phyloP scores from a whole-genome alignment of 2,797 vertebrate genomes.

The Semotilus atromaculatus region DNA sequence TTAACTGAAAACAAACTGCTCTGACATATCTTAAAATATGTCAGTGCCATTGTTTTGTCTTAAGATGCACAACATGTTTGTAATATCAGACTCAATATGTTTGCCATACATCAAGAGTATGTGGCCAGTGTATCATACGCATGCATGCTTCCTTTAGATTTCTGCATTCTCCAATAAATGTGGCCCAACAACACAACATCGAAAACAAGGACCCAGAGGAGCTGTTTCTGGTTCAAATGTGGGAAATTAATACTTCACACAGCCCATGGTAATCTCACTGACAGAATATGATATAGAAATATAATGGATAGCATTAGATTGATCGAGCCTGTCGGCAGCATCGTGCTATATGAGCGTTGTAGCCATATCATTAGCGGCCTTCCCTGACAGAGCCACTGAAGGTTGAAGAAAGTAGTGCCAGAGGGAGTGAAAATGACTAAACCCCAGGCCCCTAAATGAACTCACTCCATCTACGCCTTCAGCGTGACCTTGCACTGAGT shows the following conservation, averaged over 20 bases:
- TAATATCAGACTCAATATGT: neutral
- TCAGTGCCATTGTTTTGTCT: too few relatives aligned
- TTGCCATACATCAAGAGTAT: neutral
- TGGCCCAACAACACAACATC: neutral
- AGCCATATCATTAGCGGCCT: slow-evolving; percentile 58
- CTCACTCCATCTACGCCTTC: slow-evolving; percentile 57
- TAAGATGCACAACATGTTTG: too few relatives aligned
- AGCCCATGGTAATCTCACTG: slow-evolving; percentile 43
- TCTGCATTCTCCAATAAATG: neutral
- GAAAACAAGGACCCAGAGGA: slow-evolving; percentile 17
- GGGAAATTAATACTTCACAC: slow-evolving; percentile 34
- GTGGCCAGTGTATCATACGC: neutral
- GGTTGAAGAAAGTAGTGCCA: slow-evolving; percentile 42
- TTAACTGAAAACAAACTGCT: too few relatives aligned
- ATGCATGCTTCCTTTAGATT: neutral
- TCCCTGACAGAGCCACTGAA: slow-evolving; percentile 34
- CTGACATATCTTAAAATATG: too few relatives aligned
- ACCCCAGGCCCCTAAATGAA: slow-evolving; percentile 62
- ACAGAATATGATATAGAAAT: slow-evolving; percentile 50
- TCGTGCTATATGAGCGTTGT: slow-evolving; percentile 42
- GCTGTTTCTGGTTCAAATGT: neutral
- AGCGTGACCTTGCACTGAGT: slow-evolving; percentile 60
- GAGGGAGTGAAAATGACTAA: slow-evolving; percentile 57
- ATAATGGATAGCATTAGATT: slow-evolving; percentile 52
- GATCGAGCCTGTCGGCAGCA: slow-evolving; percentile 38